These are phyloP conservation scores for Epizoanthus fatuus DNA, from an alignment of 92 coral and sea anemone genomes.

Conservation along the genomic window DNA sequence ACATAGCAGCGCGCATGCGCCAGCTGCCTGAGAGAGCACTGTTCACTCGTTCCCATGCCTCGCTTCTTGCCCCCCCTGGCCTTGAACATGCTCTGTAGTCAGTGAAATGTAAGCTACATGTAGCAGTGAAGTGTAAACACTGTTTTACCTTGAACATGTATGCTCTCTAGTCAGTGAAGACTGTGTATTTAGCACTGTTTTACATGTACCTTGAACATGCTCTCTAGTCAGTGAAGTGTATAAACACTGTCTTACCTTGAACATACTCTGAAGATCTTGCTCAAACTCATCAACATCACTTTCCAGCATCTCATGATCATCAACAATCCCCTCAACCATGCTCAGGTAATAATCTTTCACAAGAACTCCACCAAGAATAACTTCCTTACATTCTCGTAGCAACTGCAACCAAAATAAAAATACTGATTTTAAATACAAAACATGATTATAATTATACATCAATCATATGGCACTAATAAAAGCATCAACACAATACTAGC, in stretches of 20 bases:
- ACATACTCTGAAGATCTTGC: conserved; percentile 88
- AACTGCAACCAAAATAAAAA: conserved; percentile 56
- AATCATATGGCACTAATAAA: too few relatives aligned
- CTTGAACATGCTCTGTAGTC: too few relatives aligned
- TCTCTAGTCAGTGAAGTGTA: not conserved
- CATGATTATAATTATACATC: not conserved
- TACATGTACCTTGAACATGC: not conserved
- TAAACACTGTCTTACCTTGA: conserved; percentile 63
- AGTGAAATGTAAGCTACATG: too few relatives aligned
- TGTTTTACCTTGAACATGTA: too few relatives aligned
- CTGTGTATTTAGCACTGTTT: too few relatives aligned
- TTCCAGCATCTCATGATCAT: conserved; percentile 72
- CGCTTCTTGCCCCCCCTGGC: too few relatives aligned
- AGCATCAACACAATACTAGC: not conserved
- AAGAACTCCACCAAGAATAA: conserved; percentile 88
- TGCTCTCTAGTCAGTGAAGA: too few relatives aligned
- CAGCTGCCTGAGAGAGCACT: too few relatives aligned
- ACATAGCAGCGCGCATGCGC: too few relatives aligned
- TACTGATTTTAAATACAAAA: not conserved
- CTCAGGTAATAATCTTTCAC: conserved; percentile 94
- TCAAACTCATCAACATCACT: conserved; percentile 94
- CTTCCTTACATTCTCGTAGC: conserved; percentile 96
- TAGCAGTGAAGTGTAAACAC: too few relatives aligned
- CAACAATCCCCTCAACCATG: conserved; percentile 82
- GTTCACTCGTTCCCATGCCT: too few relatives aligned